Conservation (phyloP, 2,797 vertebrate species). For the Sciurus vulgaris region DNA sequence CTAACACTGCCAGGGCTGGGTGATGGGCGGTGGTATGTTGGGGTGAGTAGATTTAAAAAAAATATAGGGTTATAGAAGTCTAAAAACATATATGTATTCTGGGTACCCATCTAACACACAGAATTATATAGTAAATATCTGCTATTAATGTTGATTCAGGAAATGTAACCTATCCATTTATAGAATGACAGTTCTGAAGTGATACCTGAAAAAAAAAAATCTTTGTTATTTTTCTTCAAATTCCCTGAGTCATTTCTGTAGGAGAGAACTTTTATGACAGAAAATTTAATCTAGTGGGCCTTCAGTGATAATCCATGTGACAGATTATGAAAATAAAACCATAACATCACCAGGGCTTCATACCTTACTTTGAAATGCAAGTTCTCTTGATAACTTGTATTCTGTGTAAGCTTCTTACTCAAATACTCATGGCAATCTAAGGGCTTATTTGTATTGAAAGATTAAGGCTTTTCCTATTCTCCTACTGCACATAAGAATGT, state of each 20-base stretch:
- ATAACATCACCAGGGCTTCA: slow-evolving; percentile 33
- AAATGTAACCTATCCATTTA: slow-evolving; percentile 36
- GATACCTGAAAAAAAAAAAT: slow-evolving; percentile 58
- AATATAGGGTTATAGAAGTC: background rate
- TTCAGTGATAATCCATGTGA: slow-evolving; percentile 35
- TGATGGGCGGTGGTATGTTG: too few species aligned
- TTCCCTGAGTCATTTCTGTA: slow-evolving; percentile 52
- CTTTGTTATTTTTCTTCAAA: slow-evolving; percentile 27
- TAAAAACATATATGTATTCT: background rate
- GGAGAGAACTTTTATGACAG: background rate
- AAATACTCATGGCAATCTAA: slow-evolving; percentile 37
- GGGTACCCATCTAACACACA: background rate
- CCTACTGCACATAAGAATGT: background rate
- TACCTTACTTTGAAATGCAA: slow-evolving; percentile 57
- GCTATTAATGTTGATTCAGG: slow-evolving; percentile 17
- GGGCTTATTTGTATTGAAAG: slow-evolving; percentile 26
- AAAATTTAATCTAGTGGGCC: slow-evolving; percentile 31
- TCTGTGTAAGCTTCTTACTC: slow-evolving; percentile 55
- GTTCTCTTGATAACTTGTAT: slow-evolving; percentile 49
- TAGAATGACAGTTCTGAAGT: slow-evolving; percentile 59
- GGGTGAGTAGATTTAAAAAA: background rate
- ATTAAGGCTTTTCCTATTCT: slow-evolving; percentile 13
- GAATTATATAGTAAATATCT: slow-evolving; percentile 54
- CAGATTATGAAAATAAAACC: slow-evolving; percentile 59
- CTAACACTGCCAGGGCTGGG: background rate